Evolutionary conservation across 2,888 invertebrate species (phyloP), one percentile per base, ranked within the genome.

Genomic region (Drosophila kambysellisi): DNA sequence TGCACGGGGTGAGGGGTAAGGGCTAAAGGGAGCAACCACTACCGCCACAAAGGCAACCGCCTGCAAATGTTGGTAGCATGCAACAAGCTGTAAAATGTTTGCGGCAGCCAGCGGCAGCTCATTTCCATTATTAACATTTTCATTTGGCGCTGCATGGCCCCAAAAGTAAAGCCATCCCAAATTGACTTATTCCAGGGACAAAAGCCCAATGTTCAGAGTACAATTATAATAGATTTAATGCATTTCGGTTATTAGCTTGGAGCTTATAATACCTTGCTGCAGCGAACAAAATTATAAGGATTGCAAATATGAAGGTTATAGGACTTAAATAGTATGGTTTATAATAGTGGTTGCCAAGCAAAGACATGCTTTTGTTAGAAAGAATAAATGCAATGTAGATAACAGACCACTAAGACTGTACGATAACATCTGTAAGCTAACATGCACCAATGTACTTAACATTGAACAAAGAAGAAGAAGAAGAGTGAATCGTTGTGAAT

Each of bases 101-200:
- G 43, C 67, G 67, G 73, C 81, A 70, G 73, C 74, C 74, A 50
- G 41, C 56, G 48, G 72, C 73, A 75, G 60, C 57, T 70, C 82
- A 85, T 88, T 80, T 85, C 86, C 86, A 85, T 88, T 89, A 89
- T 89, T 89, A 82, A 88, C 77, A 88, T 85, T 82, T 88, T 88
- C 76, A 87, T 84, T 89, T 83, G 58, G 50, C 57, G 66, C 68
- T 77, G 63, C 74, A 68, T 51, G 54, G 53, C 53, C 51, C 50
- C 32, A 70, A 78, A 69, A 74, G 51, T 48, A 60, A 54, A 67
- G 51, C 52, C 68, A 43, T 46, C 53, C 20, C 66, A 79, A 75
- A 82, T 82, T 75, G 75, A 67, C 79, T 79, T 77, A 53, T 15
- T 62, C n/a, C 35, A 30, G 20, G 12, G n/a, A 46, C 58, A 43